phyloP scores from a whole-genome alignment of 2,888 invertebrate genomes.

The Chrysodeixis includens region DNA sequence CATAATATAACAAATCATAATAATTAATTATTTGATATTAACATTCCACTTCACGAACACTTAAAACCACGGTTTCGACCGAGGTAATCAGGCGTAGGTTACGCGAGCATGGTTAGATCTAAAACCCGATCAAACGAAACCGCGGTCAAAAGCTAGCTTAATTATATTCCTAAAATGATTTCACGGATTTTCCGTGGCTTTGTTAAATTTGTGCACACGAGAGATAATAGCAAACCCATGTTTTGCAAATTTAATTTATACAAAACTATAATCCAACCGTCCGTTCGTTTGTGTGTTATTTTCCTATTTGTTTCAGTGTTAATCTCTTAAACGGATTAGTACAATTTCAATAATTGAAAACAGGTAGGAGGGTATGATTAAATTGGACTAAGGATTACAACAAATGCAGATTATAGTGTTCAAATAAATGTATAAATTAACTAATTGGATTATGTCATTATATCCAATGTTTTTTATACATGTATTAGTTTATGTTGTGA shows the following conservation, averaged over 20 bases:
- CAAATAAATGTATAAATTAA: background rate
- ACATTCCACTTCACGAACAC: too few species aligned
- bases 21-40: too few species aligned
- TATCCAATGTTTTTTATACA: too few species aligned
- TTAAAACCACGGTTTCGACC: background rate
- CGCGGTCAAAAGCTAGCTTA: slow-evolving; percentile 14
- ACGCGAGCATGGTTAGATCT: slow-evolving; percentile 4
- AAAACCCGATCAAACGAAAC: slow-evolving; percentile 13
- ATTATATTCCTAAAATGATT: slow-evolving; percentile 36
- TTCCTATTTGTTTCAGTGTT: slow-evolving; percentile 64
- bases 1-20: background rate
- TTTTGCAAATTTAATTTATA: slow-evolving; percentile 52
- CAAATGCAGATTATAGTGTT: slow-evolving; percentile 17
- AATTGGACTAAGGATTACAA: slow-evolving; percentile 36
- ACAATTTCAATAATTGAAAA: slow-evolving; percentile 59
- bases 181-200: slow-evolving; percentile 25
- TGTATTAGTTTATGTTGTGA: too few species aligned
- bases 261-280: slow-evolving; percentile 47
- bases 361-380: slow-evolving; percentile 39
- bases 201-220: slow-evolving; percentile 33
- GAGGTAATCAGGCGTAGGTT: background rate
- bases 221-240: slow-evolving; percentile 52
- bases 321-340: slow-evolving; percentile 64
- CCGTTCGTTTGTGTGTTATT: slow-evolving; percentile 55
- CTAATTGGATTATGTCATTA: too few species aligned